These are phyloP conservation scores for Drosophila auraria DNA, from an alignment of 1,140 invertebrate species.

Conservation along the genomic window DNA sequence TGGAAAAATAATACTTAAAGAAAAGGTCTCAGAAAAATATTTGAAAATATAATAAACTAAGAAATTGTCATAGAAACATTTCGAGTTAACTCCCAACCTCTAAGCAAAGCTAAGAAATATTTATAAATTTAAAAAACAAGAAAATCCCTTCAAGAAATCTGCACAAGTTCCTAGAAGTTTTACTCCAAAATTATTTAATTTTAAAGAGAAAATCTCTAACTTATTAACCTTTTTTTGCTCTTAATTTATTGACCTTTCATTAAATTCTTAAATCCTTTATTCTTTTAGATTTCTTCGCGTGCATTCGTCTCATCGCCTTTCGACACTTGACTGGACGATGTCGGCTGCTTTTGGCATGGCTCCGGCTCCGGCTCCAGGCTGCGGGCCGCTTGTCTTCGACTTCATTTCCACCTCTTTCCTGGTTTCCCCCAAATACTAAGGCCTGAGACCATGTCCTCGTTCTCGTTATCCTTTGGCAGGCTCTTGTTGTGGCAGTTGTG, in stretches of 20 bases:
- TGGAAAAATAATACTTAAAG: neutral
- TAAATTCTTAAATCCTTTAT: too few relatives aligned
- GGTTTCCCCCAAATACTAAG: neutral
- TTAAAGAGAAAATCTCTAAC: neutral
- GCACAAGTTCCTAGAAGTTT: too few relatives aligned
- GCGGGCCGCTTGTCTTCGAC: neutral
- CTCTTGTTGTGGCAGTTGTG: constrained; percentile 46
- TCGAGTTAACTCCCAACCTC: too few relatives aligned
- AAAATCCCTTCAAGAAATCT: too few relatives aligned
- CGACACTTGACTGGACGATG: constrained; percentile 36
- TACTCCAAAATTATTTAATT: too few relatives aligned
- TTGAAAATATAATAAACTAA: too few relatives aligned
- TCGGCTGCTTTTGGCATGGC: constrained; percentile 43
- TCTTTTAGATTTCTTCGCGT: neutral
- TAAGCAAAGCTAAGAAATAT: too few relatives aligned
- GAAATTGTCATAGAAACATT: too few relatives aligned
- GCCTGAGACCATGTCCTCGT: neutral
- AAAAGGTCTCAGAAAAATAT: neutral
- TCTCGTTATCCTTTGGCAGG: too few relatives aligned
- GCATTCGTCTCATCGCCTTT: constrained; percentile 11
- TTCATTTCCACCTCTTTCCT: constrained; percentile 10
- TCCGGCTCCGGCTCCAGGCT: constrained; percentile 8
- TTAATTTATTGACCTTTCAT: too few relatives aligned
- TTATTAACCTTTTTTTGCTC: too few relatives aligned
- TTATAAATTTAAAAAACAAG: too few relatives aligned